These are phyloP conservation scores for Siniperca knerii DNA, from an alignment of 2,113 vertebrate species.

Conservation along the genomic window DNA sequence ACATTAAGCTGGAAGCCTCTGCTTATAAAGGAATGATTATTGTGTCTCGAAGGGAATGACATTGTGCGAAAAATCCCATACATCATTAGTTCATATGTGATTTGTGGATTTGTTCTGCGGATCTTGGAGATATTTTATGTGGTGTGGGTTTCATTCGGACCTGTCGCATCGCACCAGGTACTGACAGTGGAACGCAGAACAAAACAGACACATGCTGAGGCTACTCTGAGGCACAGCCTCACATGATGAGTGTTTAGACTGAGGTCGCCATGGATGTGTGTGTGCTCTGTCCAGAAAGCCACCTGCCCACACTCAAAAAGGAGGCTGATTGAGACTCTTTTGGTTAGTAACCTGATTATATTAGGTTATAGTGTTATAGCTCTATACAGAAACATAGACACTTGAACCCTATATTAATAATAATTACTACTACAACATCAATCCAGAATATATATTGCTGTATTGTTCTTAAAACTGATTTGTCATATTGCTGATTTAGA, in stretches of 20 bases:
- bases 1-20: background rate
- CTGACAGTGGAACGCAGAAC: background rate
- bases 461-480: background rate
- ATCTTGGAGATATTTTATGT: background rate
- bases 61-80: background rate
- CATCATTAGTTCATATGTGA: background rate
- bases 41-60: background rate
- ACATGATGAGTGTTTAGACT: constrained; percentile 2
- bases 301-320: constrained; percentile 10
- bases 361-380: background rate
- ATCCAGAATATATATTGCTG: background rate
- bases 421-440: background rate
- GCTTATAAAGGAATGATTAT: background rate
- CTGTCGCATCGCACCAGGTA: constrained; percentile 4
- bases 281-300: background rate
- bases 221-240: background rate
- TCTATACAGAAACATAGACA: background rate
- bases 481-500: background rate
- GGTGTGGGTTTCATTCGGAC: constrained; percentile 1
- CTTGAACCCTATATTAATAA: background rate
- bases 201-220: constrained; percentile 7
- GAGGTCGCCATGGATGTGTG: background rate
- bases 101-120: constrained; percentile 1
- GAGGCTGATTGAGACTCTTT: background rate
- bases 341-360: background rate